Evolutionary conservation across 2,797 vertebrate species (phyloP).

Genomic region (Ateles fusciceps): DNA sequence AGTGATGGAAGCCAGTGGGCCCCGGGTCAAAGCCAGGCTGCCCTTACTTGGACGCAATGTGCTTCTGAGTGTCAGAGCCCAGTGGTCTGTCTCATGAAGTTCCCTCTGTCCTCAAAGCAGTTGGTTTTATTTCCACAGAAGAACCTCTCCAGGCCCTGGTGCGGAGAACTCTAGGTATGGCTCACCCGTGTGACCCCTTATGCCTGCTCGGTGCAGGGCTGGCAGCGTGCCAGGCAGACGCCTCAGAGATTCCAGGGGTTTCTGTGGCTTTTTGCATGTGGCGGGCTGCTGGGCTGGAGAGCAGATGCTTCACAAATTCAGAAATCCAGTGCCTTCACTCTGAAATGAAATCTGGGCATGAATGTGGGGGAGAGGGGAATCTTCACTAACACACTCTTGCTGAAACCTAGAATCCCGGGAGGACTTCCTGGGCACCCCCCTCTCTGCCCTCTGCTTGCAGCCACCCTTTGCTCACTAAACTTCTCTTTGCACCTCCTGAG

Average conservation of each 20-base stretch:
- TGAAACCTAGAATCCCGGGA: background rate
- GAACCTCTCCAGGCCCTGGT: background rate
- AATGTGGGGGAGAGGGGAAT: background rate
- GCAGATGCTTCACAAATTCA: background rate
- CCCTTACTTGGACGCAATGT: background rate
- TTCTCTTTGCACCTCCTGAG: background rate
- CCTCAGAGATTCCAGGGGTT: constrained; percentile 58
- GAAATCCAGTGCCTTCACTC: background rate
- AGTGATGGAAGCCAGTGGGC: too few species aligned
- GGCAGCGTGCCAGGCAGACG: background rate
- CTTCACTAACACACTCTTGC: constrained; percentile 4
- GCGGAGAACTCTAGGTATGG: constrained; percentile 50
- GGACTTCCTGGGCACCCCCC: background rate
- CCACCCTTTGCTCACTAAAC: background rate
- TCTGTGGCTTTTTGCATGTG: constrained; percentile 72
- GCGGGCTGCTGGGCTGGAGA: background rate
- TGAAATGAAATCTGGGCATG: background rate
- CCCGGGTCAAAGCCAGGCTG: background rate
- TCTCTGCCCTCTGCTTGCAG: background rate
- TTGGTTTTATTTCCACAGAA: constrained; percentile 63
- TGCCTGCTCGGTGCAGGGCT: constrained; percentile 23
- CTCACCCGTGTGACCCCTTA: background rate
- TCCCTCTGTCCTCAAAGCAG: constrained; percentile 36
- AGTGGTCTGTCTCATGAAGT: background rate
- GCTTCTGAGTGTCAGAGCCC: background rate